Evolutionary conservation across 2,888 invertebrate genomes (phyloP), one percentile per base, ranked within the genome.

Genomic region (Leptinotarsa juncta): DNA sequence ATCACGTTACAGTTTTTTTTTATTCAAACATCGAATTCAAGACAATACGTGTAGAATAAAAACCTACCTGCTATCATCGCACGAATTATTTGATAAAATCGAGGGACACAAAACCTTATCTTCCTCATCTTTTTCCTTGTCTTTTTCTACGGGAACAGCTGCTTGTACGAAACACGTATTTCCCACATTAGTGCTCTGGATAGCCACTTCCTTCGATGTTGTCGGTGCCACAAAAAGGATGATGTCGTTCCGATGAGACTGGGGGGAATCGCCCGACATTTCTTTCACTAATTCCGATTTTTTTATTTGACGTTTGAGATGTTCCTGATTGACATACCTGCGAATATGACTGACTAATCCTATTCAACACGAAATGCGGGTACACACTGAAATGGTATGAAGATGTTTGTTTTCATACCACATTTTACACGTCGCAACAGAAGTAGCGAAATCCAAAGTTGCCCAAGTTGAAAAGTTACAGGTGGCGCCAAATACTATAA

Each of bases 231-330:
- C 79, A 70, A 81, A 83, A 57, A 83, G 82, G 76, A 83, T 83
- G 10, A 81, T 75, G 65, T 84, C 83, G 70, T 83, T 81, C 62
- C 80, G 79, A 73, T 83, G 81, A 23, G 84, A 81, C 55, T 80
- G 79, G 14, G 84, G 83, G 50, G 83, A 83, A 71, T 85, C 84
- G 15, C 84, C 85, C 20, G 85, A 84, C 85, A 85, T 85, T 70
- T 82, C 83, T 66, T 65, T 71, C 71, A 73, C 67, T 67, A 70
- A 68, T 50, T 60, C 10, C 72, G 72, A 70, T 65, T 76, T 73
- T 66, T 66, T 7, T 23, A 65, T 65, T 67, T 76, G 76, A 76
- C 76, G 73, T 73, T 76, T 76, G 70, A 32, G 16, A 57, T 57
- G 55, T 32, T 62, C 62, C 62, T 62, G 62, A 62, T 62, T 62